Conservation (phyloP, 1,140 invertebrate genomes). For the Drosophila guanche region DNA sequence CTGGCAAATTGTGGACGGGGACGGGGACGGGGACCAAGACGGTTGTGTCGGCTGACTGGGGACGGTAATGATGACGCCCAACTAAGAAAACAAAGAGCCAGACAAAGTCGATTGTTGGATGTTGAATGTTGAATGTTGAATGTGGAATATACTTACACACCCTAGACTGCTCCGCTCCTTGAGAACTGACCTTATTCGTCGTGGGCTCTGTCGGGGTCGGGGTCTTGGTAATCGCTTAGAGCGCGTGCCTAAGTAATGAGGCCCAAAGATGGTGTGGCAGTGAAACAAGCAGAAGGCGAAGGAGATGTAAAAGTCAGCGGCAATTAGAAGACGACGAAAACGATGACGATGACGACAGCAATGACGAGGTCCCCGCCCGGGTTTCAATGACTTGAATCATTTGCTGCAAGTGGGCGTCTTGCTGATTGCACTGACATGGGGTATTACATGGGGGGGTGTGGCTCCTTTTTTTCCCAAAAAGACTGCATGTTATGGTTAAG, state of each 20-base stretch:
- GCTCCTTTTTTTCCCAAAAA: conserved; percentile 12
- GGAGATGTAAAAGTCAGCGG: conserved; percentile 55
- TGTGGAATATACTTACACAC: conserved; percentile 17
- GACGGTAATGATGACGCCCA: conserved; percentile 55
- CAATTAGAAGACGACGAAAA: conserved; percentile 66
- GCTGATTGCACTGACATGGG: conserved; percentile 54
- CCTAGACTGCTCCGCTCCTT: conserved; percentile 11
- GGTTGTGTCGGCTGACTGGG: conserved; percentile 31
- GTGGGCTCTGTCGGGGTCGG: conserved; percentile 3
- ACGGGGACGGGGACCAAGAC: conserved; percentile 24
- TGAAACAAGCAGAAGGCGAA: conserved; percentile 6
- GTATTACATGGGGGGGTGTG: conserved; percentile 42
- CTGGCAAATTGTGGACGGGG: conserved; percentile 41
- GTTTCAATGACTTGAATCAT: conserved; percentile 56
- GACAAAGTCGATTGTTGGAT: conserved; percentile 36
- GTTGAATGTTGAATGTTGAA: conserved; percentile 8
- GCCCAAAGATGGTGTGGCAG: conserved; percentile 14
- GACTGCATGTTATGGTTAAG: conserved; percentile 65
- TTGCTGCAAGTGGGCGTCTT: conserved; percentile 33
- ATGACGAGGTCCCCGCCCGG: conserved; percentile 14
- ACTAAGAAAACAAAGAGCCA: conserved; percentile 54
- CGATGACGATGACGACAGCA: conserved; percentile 24
- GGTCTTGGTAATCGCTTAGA: conserved; percentile 35
- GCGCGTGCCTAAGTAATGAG: conserved; percentile 77
- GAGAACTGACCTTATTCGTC: conserved; percentile 52